Base-by-base conservation (phyloP, 1,140 invertebrate species). In the Globodera ellingtonae region DNA sequence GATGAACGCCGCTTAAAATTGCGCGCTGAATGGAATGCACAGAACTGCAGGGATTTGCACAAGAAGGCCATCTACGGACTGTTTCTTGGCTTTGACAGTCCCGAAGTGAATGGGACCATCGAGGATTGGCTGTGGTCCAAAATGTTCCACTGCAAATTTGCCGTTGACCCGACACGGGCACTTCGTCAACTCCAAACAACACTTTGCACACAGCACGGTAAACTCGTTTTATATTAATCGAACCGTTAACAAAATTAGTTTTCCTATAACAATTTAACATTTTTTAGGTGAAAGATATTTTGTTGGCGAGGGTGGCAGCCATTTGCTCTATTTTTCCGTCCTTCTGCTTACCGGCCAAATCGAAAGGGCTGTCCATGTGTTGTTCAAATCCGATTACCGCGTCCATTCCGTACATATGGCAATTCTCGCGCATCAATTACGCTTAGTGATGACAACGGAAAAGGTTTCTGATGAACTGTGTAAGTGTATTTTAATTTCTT, bases 41-140 rank as follows among this genome's bases (percentile, higher is more conserved):
- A 56, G 15, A 79, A 46, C 10, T 83, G 79, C 66, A 66, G 59
- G 44, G 86, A 87, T 66, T 52, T 70, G 44, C 86, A 69, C 83
- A 87, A 87, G 59, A 74, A 81, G 13, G 87, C 86, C 18, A 67
- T 83, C 35, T 87, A 87, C 72, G 87, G 80, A 15, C 50, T 89
- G 13, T 71, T 87, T 4, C 79, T 87, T 8, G 86, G 83, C 18
- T 73, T 82, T 59, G 85, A 85, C 35, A 81, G 82, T 59, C 79
- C 85, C 6, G 83, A 81, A 44, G 78, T 88, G 3, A 87, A 87
- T 24, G 80, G 82, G 46, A 87, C 75, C 18, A 82, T 87, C 75
- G 86, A 87, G 65, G 85, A 86, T 72, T 88, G 87, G 87, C 78
- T 89, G 13, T 88, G 87, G 87, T 80, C 86, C 44, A 80, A 84